Percentiles rank a stretch among this genome's conserved stretches.
Evolutionary conservation across 2,797 vertebrate species (phyloP).

Genomic region (Acipenser oxyrinchus): DNA sequence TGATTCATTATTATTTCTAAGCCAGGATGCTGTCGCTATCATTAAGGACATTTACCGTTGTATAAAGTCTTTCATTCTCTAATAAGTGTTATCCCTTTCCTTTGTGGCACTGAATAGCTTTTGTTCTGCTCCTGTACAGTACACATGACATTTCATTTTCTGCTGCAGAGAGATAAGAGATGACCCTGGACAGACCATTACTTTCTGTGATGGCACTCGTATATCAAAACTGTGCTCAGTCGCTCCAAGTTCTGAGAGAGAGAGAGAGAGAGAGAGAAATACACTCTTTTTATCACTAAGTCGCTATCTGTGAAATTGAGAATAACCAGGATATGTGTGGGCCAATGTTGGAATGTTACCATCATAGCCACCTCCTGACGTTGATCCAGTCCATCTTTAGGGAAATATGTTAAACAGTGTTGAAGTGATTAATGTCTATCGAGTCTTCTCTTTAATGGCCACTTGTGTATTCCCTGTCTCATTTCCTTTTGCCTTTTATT

Average conservation of each 20-base stretch:
- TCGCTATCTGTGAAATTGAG: no score
- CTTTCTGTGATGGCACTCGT: slow-evolving; percentile 40
- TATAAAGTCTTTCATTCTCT: no score
- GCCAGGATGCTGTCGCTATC: no score
- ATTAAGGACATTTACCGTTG: no score
- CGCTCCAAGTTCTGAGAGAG: slow-evolving; percentile 9
- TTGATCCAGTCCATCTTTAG: no score
- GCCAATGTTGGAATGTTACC: no score
- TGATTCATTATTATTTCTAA: no score
- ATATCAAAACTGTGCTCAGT: slow-evolving; percentile 32
- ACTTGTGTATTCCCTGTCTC: neutral
- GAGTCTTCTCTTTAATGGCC: neutral
- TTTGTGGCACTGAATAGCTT: no score
- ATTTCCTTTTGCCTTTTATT: neutral
- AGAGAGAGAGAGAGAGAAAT: slow-evolving; percentile 13
- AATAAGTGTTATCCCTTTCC: no score
- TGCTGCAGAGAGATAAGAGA: slow-evolving; percentile 37
- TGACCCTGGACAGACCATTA: slow-evolving; percentile 41
- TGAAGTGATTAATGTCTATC: neutral
- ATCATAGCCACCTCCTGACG: no score
- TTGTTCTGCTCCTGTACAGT: slow-evolving; percentile 5
- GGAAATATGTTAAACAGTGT: neutral
- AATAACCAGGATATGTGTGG: no score
- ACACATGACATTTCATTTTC: slow-evolving; percentile 26
- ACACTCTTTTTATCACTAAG: neutral